phyloP scores from a whole-genome alignment of 2,888 invertebrate genomes.

The Thera obeliscata region DNA sequence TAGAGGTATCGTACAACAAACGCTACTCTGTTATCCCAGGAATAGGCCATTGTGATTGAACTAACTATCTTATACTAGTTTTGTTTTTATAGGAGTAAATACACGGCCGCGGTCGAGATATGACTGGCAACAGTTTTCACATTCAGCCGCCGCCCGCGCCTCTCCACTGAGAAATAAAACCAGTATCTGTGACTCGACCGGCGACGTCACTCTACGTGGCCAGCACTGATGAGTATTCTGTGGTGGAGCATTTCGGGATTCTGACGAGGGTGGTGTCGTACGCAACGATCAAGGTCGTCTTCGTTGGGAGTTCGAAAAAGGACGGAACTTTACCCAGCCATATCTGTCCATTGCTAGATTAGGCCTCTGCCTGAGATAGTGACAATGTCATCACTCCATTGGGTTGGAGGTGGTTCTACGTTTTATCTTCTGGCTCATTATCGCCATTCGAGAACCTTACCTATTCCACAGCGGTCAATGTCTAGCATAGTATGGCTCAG shows the following conservation, averaged over 20 bases:
- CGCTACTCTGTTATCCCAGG: conserved; percentile 93
- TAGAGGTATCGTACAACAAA: conserved; percentile 93
- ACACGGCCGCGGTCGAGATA: conserved; percentile 35
- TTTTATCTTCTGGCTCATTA: too few species aligned
- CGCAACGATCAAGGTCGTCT: conserved; percentile 34
- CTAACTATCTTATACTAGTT: background rate
- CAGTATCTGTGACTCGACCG: conserved; percentile 39
- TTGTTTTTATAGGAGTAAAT: conserved; percentile 27
- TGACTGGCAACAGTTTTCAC: conserved; percentile 29
- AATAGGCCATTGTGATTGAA: conserved; percentile 87
- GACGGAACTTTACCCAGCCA: background rate
- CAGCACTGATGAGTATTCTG: conserved; percentile 13
- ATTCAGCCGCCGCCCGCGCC: conserved; percentile 62
- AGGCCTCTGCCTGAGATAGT: background rate
- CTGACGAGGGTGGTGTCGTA: conserved; percentile 29
- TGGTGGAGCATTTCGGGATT: conserved; percentile 24
- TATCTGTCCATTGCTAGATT: background rate
- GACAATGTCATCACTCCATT: too few species aligned
- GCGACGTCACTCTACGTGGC: conserved; percentile 43
- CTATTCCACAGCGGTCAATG: too few species aligned
- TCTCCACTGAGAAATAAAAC: conserved; percentile 50
- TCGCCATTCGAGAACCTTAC: too few species aligned
- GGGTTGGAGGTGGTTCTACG: too few species aligned
- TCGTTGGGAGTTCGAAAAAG: conserved; percentile 17
- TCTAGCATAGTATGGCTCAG: too few species aligned